Percentiles rank a stretch among this genome's conserved stretches.
Conservation (phyloP, 2,797 vertebrate species). For the Myotis pilosus region DNA sequence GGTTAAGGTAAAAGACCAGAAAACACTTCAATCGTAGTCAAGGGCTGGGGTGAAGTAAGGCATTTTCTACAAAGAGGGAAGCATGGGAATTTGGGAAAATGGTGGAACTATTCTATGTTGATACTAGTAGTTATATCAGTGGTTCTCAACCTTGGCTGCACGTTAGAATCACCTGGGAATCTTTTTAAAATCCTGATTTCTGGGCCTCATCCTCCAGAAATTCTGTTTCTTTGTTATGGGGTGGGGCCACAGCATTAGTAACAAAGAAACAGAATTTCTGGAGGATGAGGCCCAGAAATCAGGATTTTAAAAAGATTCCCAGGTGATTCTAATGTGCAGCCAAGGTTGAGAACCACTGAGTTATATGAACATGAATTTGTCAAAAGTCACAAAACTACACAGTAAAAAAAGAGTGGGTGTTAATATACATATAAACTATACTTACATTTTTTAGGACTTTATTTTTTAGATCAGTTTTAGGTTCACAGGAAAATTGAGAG, state of each 20-base stretch:
- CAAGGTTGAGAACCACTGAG: too few relatives aligned
- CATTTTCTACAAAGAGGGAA: background rate
- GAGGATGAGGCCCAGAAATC: too few relatives aligned
- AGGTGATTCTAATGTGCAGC: too few relatives aligned
- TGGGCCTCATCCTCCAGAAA: too few relatives aligned
- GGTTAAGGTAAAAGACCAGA: background rate
- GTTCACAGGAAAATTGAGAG: background rate
- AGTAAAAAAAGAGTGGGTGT: background rate
- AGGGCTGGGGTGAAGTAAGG: background rate
- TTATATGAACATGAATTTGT: background rate
- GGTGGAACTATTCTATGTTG: background rate
- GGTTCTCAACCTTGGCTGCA: too few relatives aligned
- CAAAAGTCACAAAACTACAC: background rate
- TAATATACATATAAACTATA: background rate
- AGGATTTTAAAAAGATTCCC: too few relatives aligned
- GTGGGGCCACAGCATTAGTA: too few relatives aligned
- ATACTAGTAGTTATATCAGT: background rate
- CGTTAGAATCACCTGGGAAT: too few relatives aligned
- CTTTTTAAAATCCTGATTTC: too few relatives aligned
- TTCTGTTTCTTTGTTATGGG: too few relatives aligned
- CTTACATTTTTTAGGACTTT: background rate
- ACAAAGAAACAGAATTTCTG: too few relatives aligned
- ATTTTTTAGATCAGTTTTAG: background rate
- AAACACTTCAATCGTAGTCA: background rate
- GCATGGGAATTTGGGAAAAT: background rate